These are phyloP conservation scores for Megaceryle torquata DNA, from an alignment of 2,113 vertebrate species.

Conservation along the genomic window DNA sequence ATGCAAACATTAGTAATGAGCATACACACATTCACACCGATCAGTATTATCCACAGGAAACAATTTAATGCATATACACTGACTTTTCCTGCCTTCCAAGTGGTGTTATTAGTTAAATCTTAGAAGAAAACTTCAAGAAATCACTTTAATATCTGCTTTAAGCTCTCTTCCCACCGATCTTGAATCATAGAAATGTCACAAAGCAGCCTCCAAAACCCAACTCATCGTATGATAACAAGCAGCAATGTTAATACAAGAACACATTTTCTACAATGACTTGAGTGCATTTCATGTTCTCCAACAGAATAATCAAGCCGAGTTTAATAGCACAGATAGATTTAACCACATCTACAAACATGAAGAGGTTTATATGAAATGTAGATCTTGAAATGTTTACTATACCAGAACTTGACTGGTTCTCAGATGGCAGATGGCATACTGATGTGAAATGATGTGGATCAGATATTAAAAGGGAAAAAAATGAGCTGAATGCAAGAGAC, in stretches of 20 bases:
- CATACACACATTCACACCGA: neutral
- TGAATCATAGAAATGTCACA: conserved; percentile 25
- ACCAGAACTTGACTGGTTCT: conserved; percentile 76
- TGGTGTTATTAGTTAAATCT: neutral
- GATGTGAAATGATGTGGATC: conserved; percentile 77
- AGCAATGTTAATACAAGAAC: conserved; percentile 4
- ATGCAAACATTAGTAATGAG: neutral
- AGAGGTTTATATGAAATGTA: conserved; percentile 68
- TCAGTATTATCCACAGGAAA: neutral
- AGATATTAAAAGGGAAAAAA: conserved; percentile 70
- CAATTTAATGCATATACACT: neutral
- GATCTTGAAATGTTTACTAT: conserved; percentile 76
- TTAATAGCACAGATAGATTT: conserved; percentile 47
- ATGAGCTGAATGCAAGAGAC: conserved; percentile 77
- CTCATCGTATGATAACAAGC: neutral
- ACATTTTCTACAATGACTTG: conserved; percentile 15
- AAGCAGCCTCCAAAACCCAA: conserved; percentile 22
- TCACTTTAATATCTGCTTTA: conserved; percentile 21
- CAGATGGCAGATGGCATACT: conserved; percentile 76
- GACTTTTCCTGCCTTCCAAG: neutral
- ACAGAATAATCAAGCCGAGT: conserved; percentile 1
- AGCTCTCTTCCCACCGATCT: conserved; percentile 10
- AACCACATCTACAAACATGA: conserved; percentile 53
- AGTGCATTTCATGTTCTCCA: conserved; percentile 19
- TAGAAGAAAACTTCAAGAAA: neutral